Percentiles rank a stretch among this genome's conserved stretches.
phyloP scores from a whole-genome alignment of 1,140 invertebrate genomes.

The Monochamus saltuarius region DNA sequence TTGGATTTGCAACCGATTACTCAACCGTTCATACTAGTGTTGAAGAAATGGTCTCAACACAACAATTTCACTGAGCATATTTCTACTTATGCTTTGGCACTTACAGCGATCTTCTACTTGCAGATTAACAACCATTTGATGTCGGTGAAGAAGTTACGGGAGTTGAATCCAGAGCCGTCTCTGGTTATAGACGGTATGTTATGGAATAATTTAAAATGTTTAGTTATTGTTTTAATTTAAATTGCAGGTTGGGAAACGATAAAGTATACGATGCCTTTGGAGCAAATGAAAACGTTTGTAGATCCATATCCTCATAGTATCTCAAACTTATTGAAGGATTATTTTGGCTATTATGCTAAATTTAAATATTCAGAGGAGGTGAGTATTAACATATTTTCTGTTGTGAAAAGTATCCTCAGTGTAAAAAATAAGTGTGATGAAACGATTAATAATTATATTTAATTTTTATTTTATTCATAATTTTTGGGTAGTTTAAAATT shows the following conservation, averaged over 20 bases:
- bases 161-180: slow-evolving; percentile 29
- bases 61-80: slow-evolving; percentile 47
- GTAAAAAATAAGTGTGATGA: no score
- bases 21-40: slow-evolving; percentile 48
- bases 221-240: slow-evolving; percentile 10
- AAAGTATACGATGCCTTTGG: slow-evolving; percentile 29
- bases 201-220: slow-evolving; percentile 16
- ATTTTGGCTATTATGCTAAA: slow-evolving; percentile 45
- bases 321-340: slow-evolving; percentile 38
- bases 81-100: slow-evolving; percentile 52
- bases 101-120: slow-evolving; percentile 54
- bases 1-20: slow-evolving; percentile 47
- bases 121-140: slow-evolving; percentile 43
- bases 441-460: no score
- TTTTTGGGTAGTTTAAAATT: no score
- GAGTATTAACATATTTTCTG: slow-evolving; percentile 24
- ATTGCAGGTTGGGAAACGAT: slow-evolving; percentile 48
- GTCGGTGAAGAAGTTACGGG: slow-evolving; percentile 35
- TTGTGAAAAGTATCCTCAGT: no score
- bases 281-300: slow-evolving; percentile 30
- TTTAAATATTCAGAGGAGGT: slow-evolving; percentile 43
- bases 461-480: no score
- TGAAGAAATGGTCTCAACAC: slow-evolving; percentile 57
- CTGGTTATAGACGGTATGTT: slow-evolving; percentile 38
- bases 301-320: slow-evolving; percentile 27